Conservation (phyloP, 1,140 invertebrate species). For the Acyrthosiphon pisum region DNA sequence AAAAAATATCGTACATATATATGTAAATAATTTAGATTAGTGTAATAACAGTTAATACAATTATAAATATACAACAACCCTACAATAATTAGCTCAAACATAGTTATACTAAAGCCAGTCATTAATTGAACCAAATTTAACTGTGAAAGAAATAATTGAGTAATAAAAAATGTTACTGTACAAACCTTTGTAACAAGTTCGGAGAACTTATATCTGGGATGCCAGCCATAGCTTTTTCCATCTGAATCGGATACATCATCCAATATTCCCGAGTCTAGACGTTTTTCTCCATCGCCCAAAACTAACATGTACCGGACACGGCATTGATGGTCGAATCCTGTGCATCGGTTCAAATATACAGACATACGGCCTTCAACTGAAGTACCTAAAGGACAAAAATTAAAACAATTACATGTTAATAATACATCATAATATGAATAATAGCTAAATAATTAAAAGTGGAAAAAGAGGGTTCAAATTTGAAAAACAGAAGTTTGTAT, state of each 20-base stretch:
- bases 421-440: background rate
- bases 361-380: constrained; percentile 66
- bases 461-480: too few species aligned
- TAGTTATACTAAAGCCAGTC: background rate
- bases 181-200: constrained; percentile 69
- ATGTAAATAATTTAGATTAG: background rate
- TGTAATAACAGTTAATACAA: too few species aligned
- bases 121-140: background rate
- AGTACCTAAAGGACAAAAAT: background rate
- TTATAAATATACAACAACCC: background rate
- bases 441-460: too few species aligned
- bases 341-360: constrained; percentile 76
- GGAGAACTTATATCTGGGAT: constrained; percentile 70
- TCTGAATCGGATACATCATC: constrained; percentile 80
- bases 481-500: too few species aligned
- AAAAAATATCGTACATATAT: background rate
- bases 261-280: constrained; percentile 78
- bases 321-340: constrained; percentile 83
- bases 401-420: background rate
- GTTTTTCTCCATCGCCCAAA: constrained; percentile 75
- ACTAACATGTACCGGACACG: constrained; percentile 77
- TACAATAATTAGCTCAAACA: background rate
- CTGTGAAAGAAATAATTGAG: background rate
- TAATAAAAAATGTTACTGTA: background rate
- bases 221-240: constrained; percentile 77